Base-by-base conservation (phyloP, 2,888 invertebrate species). In the Dryococelus australis region DNA sequence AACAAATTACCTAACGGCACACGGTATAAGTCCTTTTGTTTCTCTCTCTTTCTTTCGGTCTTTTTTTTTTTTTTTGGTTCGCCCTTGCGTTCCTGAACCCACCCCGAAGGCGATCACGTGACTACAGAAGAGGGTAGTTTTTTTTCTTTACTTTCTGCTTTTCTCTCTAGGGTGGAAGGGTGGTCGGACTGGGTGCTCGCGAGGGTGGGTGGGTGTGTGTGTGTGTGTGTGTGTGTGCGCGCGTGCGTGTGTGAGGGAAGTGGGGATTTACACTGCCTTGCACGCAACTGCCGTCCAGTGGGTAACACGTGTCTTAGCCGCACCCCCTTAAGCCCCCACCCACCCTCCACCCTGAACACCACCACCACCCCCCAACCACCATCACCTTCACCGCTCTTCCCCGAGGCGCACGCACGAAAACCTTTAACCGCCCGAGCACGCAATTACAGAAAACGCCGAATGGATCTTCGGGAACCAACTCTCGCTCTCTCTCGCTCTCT, bases 1-100 rank as follows among this genome's bases (percentile, higher is more conserved):
- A 83, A 83, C 83, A 83, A 83, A 83, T 83, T 83, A 83, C 83
- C 83, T 83, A 35, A 83, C 83, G 43, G 83, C 83, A 83, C 83
- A 83, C 83, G 43, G 20, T 26, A 16, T 35, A 65, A 65, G 28
- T 6, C 35, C 28, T 35, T 24, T 43, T 27, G 3, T 83, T 83
- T 83, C n/a, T 83, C 26, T 83, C n/a, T 65, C 65, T 65, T 24
- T n/a, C 65, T 65, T n/a, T 16, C 0, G 8, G 8, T 65, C 65
- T 65, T 6, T 24, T 20, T 65, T 9, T 65, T 20, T 16, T 65
- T 65, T 65, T 65, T 65, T 3, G 20, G n/a, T 65, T 65, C 20
- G 24, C 65, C 65, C 65, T 65, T 65, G 65, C 65, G 24, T 65
- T 65, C 65, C 20, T 20, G 65, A 65, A 65, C 65, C 65, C 24